These are phyloP conservation scores for Adelognathus sp. DNA, from an alignment of 2,888 invertebrate species.

Conservation along the genomic window DNA sequence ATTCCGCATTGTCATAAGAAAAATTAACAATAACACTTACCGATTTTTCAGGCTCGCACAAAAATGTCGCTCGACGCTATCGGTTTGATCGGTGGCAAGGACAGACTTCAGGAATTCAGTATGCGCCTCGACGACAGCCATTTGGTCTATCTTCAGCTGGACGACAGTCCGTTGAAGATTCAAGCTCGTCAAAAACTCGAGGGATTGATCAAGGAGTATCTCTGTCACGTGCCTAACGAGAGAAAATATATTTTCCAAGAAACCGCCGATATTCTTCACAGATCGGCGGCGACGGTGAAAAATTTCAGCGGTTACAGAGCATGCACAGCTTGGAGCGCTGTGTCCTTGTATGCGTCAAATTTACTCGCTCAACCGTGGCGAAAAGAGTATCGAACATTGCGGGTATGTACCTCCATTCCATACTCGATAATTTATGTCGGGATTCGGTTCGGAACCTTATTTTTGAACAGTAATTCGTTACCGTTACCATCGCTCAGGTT, in stretches of 20 bases:
- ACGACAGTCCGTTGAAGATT: constrained; percentile 90
- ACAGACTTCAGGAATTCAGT: constrained; percentile 87
- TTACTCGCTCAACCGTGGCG: constrained; percentile 94
- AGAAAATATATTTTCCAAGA: constrained; percentile 90
- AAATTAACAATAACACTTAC: too few species aligned
- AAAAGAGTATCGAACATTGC: constrained; percentile 91
- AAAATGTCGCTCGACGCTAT: constrained; percentile 74
- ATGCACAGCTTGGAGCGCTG: constrained; percentile 91
- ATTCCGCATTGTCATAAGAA: too few species aligned
- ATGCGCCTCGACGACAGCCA: constrained; percentile 89
- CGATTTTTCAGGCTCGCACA: constrained; percentile 21
- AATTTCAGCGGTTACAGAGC: constrained; percentile 92
- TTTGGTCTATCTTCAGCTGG: constrained; percentile 90
- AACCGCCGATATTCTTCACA: constrained; percentile 89
- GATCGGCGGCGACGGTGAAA: constrained; percentile 86
- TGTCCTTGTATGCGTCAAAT: constrained; percentile 93
- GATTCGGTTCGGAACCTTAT: too few species aligned
- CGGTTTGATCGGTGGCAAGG: constrained; percentile 71
- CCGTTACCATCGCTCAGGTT: too few species aligned
- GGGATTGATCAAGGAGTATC: constrained; percentile 90
- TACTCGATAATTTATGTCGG: too few species aligned
- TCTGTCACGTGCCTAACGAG: constrained; percentile 89
- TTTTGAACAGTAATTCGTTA: not conserved
- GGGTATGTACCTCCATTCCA: too few species aligned
- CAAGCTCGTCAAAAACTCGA: constrained; percentile 90